Evolutionary conservation across 2,113 vertebrate species (phyloP).

Genomic region (Malurus cyaneus): DNA sequence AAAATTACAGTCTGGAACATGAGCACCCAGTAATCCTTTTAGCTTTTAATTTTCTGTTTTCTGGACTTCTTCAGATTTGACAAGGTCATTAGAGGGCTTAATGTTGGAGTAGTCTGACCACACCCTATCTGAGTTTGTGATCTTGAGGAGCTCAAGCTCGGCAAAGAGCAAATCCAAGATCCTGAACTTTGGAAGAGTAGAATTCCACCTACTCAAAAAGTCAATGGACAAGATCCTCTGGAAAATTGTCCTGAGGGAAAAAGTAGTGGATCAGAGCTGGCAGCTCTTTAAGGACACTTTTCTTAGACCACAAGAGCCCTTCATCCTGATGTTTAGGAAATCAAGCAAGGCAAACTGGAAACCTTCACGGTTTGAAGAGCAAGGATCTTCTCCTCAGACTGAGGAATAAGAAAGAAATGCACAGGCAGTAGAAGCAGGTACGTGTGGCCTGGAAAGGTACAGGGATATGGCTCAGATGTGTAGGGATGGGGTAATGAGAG

Average conservation of each 20-base stretch:
- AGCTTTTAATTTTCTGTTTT: background rate
- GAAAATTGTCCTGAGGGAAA: background rate
- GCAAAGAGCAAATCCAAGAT: background rate
- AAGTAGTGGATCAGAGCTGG: background rate
- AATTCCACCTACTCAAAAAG: background rate
- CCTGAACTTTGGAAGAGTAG: background rate
- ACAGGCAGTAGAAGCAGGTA: background rate
- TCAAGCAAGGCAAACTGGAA: background rate
- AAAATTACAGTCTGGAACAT: background rate
- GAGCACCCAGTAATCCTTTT: background rate
- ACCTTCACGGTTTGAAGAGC: background rate
- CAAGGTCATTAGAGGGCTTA: background rate
- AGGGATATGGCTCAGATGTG: background rate
- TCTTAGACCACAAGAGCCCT: background rate
- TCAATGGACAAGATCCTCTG: background rate
- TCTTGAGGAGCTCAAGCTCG: background rate
- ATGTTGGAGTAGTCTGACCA: background rate
- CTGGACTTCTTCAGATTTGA: background rate
- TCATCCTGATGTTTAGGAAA: background rate
- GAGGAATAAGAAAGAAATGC: background rate
- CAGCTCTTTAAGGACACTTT: background rate
- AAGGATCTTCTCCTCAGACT: background rate
- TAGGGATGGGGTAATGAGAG: background rate
- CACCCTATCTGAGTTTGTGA: rapidly evolving
- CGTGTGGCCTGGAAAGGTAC: background rate